A percentile compares a stretch with the other conserved stretches of the same genome.
Conservation (phyloP, 2,888 invertebrate genomes). For the Saturnia japonica region DNA sequence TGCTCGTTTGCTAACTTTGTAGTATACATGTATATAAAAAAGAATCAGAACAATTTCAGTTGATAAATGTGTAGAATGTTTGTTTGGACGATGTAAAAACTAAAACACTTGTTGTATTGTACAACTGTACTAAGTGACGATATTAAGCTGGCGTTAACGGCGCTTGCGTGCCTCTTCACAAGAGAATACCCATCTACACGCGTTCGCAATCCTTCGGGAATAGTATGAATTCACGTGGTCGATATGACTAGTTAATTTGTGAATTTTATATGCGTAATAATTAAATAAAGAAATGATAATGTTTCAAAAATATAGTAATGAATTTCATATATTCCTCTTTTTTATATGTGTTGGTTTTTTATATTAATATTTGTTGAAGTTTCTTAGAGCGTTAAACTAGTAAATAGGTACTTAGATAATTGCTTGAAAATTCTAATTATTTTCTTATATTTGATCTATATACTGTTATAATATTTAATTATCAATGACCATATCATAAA, state of each 20-base stretch:
- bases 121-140: slow-evolving; percentile 37
- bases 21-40: neutral
- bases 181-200: slow-evolving; percentile 11
- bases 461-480: no score
- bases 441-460: no score
- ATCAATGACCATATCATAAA: no score
- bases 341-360: neutral
- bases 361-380: no score
- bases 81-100: slow-evolving; percentile 13
- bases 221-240: neutral
- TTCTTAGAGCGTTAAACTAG: no score
- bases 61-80: neutral
- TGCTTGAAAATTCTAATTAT: no score
- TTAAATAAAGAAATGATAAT: neutral
- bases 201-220: neutral
- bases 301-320: neutral
- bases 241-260: slow-evolving; percentile 3
- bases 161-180: slow-evolving; percentile 37
- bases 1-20: no score
- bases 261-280: neutral
- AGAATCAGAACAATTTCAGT: neutral
- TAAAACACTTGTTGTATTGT: slow-evolving; percentile 38
- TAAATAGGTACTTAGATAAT: no score
- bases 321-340: neutral
- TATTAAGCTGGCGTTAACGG: slow-evolving; percentile 39